Conservation (phyloP, 2,888 invertebrate genomes). For the Byasa hedistus region DNA sequence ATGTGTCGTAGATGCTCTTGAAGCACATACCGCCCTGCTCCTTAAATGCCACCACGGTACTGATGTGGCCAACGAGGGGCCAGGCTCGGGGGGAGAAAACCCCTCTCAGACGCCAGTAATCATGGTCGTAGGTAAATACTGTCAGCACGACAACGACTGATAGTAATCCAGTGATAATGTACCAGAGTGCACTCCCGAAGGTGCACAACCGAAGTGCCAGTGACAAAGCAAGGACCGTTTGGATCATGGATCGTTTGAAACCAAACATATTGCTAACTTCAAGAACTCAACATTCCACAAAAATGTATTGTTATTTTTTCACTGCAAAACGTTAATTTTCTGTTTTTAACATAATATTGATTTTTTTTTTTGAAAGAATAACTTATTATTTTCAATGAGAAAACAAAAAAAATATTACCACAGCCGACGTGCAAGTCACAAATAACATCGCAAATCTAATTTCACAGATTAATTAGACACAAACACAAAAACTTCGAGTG, state of each 20-base stretch:
- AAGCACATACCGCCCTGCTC: conserved; percentile 73
- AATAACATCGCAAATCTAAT: neutral
- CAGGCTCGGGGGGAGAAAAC: conserved; percentile 65
- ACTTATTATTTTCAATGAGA: too few relatives aligned
- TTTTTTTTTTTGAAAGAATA: too few relatives aligned
- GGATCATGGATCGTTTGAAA: conserved; percentile 57
- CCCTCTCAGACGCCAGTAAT: conserved; percentile 64
- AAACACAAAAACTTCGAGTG: too few relatives aligned
- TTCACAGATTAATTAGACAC: neutral
- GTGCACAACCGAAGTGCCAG: conserved; percentile 59
- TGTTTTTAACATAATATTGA: too few relatives aligned
- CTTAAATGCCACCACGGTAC: conserved; percentile 61
- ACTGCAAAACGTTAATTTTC: too few relatives aligned
- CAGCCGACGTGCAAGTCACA: neutral
- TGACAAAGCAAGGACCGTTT: conserved; percentile 47
- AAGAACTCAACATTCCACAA: conserved; percentile 36
- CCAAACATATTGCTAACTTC: conserved; percentile 60
- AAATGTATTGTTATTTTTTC: too few relatives aligned
- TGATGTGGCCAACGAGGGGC: conserved; percentile 70
- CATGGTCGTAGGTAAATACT: conserved; percentile 66
- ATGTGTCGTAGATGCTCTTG: conserved; percentile 65
- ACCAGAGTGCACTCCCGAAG: conserved; percentile 50
- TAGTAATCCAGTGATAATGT: conserved; percentile 45
- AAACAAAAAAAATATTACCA: too few relatives aligned
- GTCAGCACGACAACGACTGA: conserved; percentile 43